Conservation (phyloP, 2,113 vertebrate species). For the Phocoena sinus region DNA sequence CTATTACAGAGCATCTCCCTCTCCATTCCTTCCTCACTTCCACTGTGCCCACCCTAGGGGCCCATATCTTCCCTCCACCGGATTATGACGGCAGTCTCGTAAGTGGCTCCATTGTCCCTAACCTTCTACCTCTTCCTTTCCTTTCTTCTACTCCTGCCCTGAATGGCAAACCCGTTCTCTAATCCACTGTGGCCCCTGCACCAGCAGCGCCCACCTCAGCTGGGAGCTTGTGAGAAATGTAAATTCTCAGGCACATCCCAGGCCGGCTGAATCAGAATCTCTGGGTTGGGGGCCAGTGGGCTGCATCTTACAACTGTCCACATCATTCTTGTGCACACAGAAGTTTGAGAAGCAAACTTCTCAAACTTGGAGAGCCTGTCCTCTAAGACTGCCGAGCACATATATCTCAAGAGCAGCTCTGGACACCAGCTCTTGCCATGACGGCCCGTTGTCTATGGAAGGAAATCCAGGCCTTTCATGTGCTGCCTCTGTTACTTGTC, state of each 20-base stretch:
- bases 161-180: background rate
- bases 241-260: background rate
- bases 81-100: background rate
- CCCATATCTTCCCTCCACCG: too few species aligned
- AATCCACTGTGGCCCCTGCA: background rate
- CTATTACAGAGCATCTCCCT: background rate
- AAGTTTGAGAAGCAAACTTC: background rate
- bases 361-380: background rate
- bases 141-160: background rate
- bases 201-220: too few species aligned
- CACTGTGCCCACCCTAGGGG: too few species aligned
- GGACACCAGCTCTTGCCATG: background rate
- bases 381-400: background rate
- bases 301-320: background rate
- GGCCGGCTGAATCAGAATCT: background rate
- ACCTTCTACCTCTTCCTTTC: background rate
- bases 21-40: background rate
- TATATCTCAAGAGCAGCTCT: background rate
- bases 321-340: accelerated
- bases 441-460: background rate
- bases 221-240: background rate
- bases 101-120: background rate
- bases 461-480: background rate
- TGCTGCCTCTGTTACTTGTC: background rate
- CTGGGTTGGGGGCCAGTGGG: too few species aligned